These are phyloP conservation scores for Cairina moschata DNA, from an alignment of 2,113 vertebrate genomes.

Conservation along the genomic window DNA sequence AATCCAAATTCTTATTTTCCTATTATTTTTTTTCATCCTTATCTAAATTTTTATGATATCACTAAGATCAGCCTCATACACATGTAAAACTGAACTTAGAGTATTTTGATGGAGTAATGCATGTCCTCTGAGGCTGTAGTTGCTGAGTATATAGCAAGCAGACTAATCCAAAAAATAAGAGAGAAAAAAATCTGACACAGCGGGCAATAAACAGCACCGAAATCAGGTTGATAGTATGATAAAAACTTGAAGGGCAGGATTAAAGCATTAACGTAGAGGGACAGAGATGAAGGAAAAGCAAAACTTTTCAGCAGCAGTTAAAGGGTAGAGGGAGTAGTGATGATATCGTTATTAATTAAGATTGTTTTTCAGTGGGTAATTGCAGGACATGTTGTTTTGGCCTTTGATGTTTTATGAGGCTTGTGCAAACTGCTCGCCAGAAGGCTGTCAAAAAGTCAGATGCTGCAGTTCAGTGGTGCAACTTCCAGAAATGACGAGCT, in stretches of 20 bases:
- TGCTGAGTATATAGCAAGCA: background rate
- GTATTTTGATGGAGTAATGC: background rate
- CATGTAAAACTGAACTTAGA: background rate
- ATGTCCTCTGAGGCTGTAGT: background rate
- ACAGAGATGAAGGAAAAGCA: background rate
- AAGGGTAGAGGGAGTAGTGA: background rate
- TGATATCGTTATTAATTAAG: background rate
- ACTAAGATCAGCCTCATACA: background rate
- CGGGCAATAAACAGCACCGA: background rate
- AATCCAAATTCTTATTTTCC: slow-evolving; percentile 2
- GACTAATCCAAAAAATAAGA: background rate
- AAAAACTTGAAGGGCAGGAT: background rate
- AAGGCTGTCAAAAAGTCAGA: slow-evolving; percentile 40
- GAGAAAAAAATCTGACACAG: background rate
- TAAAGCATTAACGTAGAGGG: background rate
- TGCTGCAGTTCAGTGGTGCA: background rate
- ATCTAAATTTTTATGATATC: background rate
- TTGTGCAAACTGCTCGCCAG: background rate
- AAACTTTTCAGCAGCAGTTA: background rate
- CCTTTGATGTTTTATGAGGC: background rate
- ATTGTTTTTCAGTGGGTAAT: slow-evolving; percentile 20
- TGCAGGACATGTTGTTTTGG: slow-evolving; percentile 1
- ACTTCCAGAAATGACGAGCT: background rate
- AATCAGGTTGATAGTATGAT: background rate
- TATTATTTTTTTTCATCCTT: background rate